A percentile compares a stretch with the other conserved stretches of the same genome.
Conservation (phyloP, 2,113 vertebrate genomes). For the Emydocephalus ijimae region DNA sequence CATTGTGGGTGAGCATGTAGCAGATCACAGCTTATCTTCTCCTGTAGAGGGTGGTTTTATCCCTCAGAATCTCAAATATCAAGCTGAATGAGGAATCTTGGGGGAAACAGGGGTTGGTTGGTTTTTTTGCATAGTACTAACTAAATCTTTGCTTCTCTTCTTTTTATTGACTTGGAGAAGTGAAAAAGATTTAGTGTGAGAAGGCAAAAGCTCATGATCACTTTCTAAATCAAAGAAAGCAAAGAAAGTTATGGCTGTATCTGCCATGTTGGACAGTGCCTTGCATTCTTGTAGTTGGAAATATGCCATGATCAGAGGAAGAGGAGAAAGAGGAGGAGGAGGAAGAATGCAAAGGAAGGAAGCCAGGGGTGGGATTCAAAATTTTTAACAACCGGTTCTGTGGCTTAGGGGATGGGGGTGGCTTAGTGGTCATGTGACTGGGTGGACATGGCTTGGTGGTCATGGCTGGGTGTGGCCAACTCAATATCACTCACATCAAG, state of each 20-base stretch:
- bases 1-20: background rate
- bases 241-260: background rate
- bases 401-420: too few relatives aligned
- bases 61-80: background rate
- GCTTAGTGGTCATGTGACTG: too few relatives aligned
- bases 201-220: background rate
- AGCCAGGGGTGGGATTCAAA: too few relatives aligned
- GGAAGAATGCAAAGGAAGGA: too few relatives aligned
- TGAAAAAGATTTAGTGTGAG: background rate
- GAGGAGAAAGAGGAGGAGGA: background rate
- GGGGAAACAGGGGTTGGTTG: background rate
- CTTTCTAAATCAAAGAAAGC: background rate
- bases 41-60: background rate
- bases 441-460: too few relatives aligned
- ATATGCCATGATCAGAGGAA: background rate
- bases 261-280: background rate
- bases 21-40: background rate
- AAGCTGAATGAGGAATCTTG: background rate
- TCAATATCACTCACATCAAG: too few relatives aligned
- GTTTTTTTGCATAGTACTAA: background rate
- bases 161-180: background rate
- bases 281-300: background rate
- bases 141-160: background rate
- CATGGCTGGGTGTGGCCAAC: too few relatives aligned
- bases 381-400: too few relatives aligned